These are phyloP conservation scores for Xanthia togata DNA, from an alignment of 2,888 invertebrate genomes.

Conservation along the genomic window DNA sequence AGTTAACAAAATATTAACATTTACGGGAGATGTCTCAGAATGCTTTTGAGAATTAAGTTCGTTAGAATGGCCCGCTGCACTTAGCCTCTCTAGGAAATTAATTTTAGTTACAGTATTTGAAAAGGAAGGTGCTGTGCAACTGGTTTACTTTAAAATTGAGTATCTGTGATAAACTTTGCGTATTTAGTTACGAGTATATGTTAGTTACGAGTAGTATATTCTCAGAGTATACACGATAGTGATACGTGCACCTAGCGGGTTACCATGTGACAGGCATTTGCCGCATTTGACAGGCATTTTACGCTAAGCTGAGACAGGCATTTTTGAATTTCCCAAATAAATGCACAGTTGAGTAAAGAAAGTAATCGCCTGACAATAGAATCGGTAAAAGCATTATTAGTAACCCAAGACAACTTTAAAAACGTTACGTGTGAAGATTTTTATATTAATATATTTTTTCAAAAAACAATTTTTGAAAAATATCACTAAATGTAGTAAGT, in stretches of 20 bases:
- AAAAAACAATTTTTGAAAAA: too few relatives aligned
- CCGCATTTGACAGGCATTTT: too few relatives aligned
- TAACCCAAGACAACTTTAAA: too few relatives aligned
- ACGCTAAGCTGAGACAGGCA: too few relatives aligned
- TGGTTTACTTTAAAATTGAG: slow-evolving; percentile 34
- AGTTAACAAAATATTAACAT: slow-evolving; percentile 46
- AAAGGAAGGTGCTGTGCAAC: slow-evolving; percentile 25
- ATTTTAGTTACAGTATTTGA: slow-evolving; percentile 46
- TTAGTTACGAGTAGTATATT: background rate
- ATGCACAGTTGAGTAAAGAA: too few relatives aligned
- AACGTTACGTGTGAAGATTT: too few relatives aligned
- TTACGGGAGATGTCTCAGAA: slow-evolving; percentile 27
- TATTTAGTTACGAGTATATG: slow-evolving; percentile 5
- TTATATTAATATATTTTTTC: too few relatives aligned
- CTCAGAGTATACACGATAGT: background rate
- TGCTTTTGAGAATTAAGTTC: slow-evolving; percentile 56
- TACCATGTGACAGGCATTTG: too few relatives aligned
- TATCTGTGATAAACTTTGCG: slow-evolving; percentile 15
- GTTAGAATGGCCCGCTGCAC: slow-evolving; percentile 55
- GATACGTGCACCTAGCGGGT: background rate
- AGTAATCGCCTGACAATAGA: too few relatives aligned
- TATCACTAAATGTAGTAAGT: too few relatives aligned
- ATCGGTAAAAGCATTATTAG: too few relatives aligned
- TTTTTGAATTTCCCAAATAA: too few relatives aligned
- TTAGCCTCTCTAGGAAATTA: slow-evolving; percentile 41